These are phyloP conservation scores for Solen grandis DNA, from an alignment of 1,140 invertebrate species.

Conservation along the genomic window DNA sequence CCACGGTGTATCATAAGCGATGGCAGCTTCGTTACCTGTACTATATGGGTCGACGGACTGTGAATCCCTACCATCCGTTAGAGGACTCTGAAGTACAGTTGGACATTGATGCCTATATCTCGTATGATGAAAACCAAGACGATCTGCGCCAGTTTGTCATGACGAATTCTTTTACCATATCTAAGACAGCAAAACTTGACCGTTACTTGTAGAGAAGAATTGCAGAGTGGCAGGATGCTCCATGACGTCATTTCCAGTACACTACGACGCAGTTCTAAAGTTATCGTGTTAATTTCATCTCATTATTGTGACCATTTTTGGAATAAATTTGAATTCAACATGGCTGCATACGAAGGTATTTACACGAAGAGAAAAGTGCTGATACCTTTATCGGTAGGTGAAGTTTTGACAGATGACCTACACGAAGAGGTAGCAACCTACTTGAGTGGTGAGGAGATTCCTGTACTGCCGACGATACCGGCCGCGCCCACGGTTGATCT, in stretches of 20 bases:
- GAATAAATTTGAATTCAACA: slow-evolving; percentile 44
- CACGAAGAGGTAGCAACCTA: background rate
- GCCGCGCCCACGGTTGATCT: no score
- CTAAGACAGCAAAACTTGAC: background rate
- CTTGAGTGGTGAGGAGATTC: no score
- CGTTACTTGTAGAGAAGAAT: slow-evolving; percentile 2
- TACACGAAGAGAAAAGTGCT: slow-evolving; percentile 23
- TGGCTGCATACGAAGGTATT: slow-evolving; percentile 28
- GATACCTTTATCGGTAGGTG: background rate
- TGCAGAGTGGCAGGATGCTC: background rate
- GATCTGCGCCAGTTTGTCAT: background rate
- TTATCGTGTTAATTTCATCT: slow-evolving; percentile 2
- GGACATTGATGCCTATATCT: slow-evolving; percentile 29
- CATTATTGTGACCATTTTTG: slow-evolving; percentile 11
- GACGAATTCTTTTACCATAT: background rate
- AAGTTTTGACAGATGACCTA: background rate
- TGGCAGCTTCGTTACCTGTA: slow-evolving; percentile 25
- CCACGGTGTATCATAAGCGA: slow-evolving; percentile 11
- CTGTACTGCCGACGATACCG: no score
- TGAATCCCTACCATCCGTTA: slow-evolving; percentile 16
- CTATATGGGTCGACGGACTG: slow-evolving; percentile 17
- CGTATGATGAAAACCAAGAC: slow-evolving; percentile 18
- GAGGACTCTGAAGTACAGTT: background rate
- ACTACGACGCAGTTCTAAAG: slow-evolving; percentile 3
- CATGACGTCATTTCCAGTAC: slow-evolving; percentile 3